Conservation (phyloP, 2,888 invertebrate species). For the Pyrgus malvae region DNA sequence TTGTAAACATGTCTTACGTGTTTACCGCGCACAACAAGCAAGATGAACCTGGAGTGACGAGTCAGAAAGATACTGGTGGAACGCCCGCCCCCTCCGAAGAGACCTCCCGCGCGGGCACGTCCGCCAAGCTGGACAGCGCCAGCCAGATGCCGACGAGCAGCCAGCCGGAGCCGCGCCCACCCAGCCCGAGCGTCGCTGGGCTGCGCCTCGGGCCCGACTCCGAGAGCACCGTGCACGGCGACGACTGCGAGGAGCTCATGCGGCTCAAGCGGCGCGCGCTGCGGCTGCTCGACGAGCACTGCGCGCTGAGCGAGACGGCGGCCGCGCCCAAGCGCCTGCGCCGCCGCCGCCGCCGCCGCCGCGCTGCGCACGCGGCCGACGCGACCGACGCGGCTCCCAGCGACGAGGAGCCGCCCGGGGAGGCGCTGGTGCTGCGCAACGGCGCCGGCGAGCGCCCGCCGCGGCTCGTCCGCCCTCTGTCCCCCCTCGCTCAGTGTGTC, state of each 20-base stretch:
- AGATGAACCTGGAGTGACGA: not conserved
- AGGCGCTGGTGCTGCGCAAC: slow-evolving; percentile 13
- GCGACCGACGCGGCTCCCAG: not conserved
- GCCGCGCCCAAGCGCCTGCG: slow-evolving; percentile 18
- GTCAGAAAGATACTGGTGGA: not conserved
- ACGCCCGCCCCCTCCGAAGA: not conserved
- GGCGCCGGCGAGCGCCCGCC: slow-evolving; percentile 5
- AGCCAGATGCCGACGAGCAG: not conserved
- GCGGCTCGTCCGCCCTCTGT: slow-evolving; percentile 21
- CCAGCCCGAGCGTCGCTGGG: not conserved
- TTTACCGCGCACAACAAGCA: not conserved
- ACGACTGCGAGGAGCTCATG: slow-evolving; percentile 28
- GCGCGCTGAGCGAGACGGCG: slow-evolving; percentile 6
- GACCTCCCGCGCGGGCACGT: not conserved
- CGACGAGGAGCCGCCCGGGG: slow-evolving; percentile 27
- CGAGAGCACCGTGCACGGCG: slow-evolving; percentile 1
- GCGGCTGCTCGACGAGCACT: slow-evolving; percentile 32
- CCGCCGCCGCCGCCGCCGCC: slow-evolving; percentile 17
- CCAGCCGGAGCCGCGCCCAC: not conserved
- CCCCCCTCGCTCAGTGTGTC: no score
- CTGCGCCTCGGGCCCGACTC: not conserved
- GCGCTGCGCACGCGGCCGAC: slow-evolving; percentile 15
- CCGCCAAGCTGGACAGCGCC: not conserved
- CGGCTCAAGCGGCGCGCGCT: slow-evolving; percentile 40
- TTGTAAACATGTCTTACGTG: slow-evolving; percentile 14